Conservation (phyloP, 2,113 vertebrate species). For the Cephalopholis sonnerati region DNA sequence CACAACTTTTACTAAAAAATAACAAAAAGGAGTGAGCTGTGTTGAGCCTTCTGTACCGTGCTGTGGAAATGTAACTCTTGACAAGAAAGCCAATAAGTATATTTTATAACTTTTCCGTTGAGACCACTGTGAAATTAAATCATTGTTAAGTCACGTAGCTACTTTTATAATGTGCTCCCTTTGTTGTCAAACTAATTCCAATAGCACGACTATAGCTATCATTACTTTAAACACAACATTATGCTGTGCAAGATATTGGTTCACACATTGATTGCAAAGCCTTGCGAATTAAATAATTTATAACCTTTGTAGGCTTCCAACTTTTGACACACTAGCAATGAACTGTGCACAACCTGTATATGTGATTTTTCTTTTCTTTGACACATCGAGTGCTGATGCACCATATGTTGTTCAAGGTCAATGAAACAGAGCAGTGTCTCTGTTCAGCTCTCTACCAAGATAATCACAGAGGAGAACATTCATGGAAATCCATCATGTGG, state of each 20-base stretch:
- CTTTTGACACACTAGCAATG: not conserved
- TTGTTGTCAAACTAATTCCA: not conserved
- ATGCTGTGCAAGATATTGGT: not conserved
- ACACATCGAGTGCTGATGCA: not conserved
- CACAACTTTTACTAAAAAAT: too few species aligned
- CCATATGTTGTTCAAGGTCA: not conserved
- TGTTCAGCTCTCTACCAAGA: not conserved
- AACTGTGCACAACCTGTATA: not conserved
- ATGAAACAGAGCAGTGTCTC: not conserved
- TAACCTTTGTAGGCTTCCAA: not conserved
- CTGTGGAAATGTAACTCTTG: too few species aligned
- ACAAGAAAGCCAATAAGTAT: too few species aligned
- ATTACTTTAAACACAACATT: not conserved
- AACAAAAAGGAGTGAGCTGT: too few species aligned
- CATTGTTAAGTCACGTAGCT: not conserved
- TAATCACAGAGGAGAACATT: constrained; percentile 9
- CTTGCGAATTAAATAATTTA: not conserved
- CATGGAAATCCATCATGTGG: constrained; percentile 30
- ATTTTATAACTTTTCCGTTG: too few species aligned
- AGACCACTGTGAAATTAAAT: not conserved
- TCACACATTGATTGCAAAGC: not conserved
- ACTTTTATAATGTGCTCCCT: not conserved
- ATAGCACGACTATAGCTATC: not conserved
- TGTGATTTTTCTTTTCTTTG: not conserved
- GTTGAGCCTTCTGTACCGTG: too few species aligned